phyloP scores from a whole-genome alignment of 2,888 invertebrate species.

The Ecliptopera silaceata region DNA sequence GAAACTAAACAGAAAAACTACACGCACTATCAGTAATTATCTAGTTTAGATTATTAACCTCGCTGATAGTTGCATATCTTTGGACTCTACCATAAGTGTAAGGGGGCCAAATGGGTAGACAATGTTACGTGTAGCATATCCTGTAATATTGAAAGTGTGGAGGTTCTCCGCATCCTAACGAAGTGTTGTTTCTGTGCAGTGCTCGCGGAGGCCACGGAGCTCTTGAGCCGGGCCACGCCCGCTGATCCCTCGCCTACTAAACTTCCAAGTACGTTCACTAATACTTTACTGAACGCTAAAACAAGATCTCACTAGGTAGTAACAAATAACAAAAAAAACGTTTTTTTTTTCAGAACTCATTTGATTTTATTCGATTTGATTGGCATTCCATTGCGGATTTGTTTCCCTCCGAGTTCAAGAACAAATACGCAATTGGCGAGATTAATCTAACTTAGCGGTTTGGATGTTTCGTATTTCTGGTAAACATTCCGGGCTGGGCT shows the following conservation, averaged over 20 bases:
- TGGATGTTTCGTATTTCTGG: slow-evolving; percentile 36
- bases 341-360: slow-evolving; percentile 24
- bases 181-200: slow-evolving; percentile 79
- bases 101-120: too few species aligned
- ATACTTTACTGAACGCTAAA: slow-evolving; percentile 56
- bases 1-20: too few species aligned
- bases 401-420: slow-evolving; percentile 22
- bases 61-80: too few species aligned
- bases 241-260: slow-evolving; percentile 84
- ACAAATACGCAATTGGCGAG: slow-evolving; percentile 27
- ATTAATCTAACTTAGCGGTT: slow-evolving; percentile 38
- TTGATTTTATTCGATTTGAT: slow-evolving; percentile 36
- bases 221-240: slow-evolving; percentile 77
- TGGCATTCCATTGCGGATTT: slow-evolving; percentile 26
- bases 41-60: too few species aligned
- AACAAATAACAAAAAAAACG: slow-evolving; percentile 22
- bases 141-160: background rate
- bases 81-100: too few species aligned
- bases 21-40: too few species aligned
- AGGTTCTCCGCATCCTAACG: slow-evolving; percentile 44
- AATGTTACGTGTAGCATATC: background rate
- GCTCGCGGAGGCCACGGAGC: slow-evolving; percentile 73
- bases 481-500: slow-evolving; percentile 33
- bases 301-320: slow-evolving; percentile 61
- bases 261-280: slow-evolving; percentile 82